Base-by-base conservation (phyloP, 1,140 invertebrate genomes). In the Saccostrea echinata region DNA sequence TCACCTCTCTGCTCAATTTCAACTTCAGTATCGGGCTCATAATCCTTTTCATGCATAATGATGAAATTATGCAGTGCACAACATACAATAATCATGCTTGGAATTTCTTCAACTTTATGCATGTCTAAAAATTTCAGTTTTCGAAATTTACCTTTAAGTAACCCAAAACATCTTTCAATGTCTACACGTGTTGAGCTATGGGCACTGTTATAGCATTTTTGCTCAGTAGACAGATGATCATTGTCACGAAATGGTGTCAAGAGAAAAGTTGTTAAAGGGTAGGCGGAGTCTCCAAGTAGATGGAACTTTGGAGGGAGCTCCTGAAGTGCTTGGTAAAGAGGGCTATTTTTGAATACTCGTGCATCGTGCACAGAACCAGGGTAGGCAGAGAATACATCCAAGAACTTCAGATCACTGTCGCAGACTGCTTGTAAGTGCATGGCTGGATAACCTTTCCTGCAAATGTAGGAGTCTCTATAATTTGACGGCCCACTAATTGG, bases 381-480 rank as follows among this genome's bases (percentile, higher is more conserved):
- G n/a, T 76, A 88, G n/a, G 35, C 88, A 83, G 81, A 85, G 24
- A 81, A 88, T 8, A 88, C 51, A 87, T 91, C 87, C 4, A 88
- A 57, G 24, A 91, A 88, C 35, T 52, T 80, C 24, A 89, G 13
- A 82, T 52, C 55, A 11, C 27, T 35, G 52, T 89, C 88, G 84
- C 88, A 89, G 1, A 90, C 90, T 33, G 80, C 89, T 82, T 89
- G 88, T 30, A 91, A 85, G 57, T 88, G 30, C 6, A 90, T 87
- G n/a, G 84, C 64, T n/a, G 89, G 81, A 86, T 24, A 88, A 51
- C 88, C 88, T 82, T 86, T 89, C 9, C 87, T 89, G 35, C 35
- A 43, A 43, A 43, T 43, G 71, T 88, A 89, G 1, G 87, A 83
- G n/a, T 87, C 87, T 18, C 88, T 6, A n/a, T 64, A 82, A 61